phyloP scores from a whole-genome alignment of 2,888 invertebrate species.

The Dichetophora obliterata region DNA sequence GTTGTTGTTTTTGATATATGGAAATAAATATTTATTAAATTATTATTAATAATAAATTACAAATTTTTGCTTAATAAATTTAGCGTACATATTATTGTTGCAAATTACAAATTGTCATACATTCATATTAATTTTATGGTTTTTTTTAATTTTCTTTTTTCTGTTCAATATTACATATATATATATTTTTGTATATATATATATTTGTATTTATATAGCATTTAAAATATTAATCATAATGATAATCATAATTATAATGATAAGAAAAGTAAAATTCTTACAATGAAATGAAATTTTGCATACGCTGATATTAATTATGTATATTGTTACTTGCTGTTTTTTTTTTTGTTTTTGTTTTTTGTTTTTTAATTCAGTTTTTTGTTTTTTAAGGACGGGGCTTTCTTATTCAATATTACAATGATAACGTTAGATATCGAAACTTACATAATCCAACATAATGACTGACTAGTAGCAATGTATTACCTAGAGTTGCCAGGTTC shows the following conservation, averaged over 20 bases:
- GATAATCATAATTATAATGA: slow-evolving; percentile 50
- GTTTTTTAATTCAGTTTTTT: slow-evolving; percentile 27
- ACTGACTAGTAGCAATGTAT: neutral
- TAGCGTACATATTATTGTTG: slow-evolving; percentile 69
- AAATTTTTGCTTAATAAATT: slow-evolving; percentile 44
- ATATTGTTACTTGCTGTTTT: slow-evolving; percentile 21
- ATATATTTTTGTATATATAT: slow-evolving; percentile 3
- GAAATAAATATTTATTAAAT: slow-evolving; percentile 40
- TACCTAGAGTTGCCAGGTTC: no score
- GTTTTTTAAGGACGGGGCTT: slow-evolving; percentile 39
- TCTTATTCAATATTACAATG: slow-evolving; percentile 35
- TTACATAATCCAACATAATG: slow-evolving; percentile 14
- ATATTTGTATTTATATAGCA: slow-evolving; percentile 23
- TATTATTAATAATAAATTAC: slow-evolving; percentile 44
- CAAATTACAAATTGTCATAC: slow-evolving; percentile 68
- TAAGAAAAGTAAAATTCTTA: slow-evolving; percentile 52
- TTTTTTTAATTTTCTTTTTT: slow-evolving; percentile 14
- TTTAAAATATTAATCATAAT: slow-evolving; percentile 43
- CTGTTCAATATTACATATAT: slow-evolving; percentile 20
- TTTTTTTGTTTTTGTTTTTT: slow-evolving; percentile 26
- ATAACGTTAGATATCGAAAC: slow-evolving; percentile 22
- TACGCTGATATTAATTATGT: slow-evolving; percentile 27
- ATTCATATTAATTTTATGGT: slow-evolving; percentile 58
- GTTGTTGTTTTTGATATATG: slow-evolving; percentile 34
- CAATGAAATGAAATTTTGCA: slow-evolving; percentile 45